Base-by-base conservation (phyloP, 2,888 invertebrate species). In the Lasioglossum pauxillum region DNA sequence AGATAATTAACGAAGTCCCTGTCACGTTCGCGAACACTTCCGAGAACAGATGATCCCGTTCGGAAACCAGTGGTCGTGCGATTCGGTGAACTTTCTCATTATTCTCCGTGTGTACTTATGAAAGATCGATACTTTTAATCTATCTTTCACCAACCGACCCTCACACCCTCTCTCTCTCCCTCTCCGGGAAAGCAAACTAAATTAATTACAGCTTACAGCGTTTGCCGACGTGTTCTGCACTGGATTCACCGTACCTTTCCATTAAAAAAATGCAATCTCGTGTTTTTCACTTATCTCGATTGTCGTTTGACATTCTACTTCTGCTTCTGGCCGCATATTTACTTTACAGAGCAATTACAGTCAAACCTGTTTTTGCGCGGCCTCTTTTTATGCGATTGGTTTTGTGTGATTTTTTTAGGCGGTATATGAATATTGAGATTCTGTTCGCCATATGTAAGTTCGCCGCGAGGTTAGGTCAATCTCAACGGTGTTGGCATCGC, bases 21-120 rank as follows among this genome's bases (percentile, higher is more conserved):
- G n/a, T 49, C 49, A 76, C 75, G 69, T 80, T 80, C 80, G 49
- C 67, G 78, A 23, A 67, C 77, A 44, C 38, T 60, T 46, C 46
- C 79, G 35, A 7, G 60, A 64, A 16, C 60, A 31, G 60, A 64
- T 64, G 60, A 64, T 64, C 60, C 60, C 27, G 60, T 64, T 64
- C 60, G 60, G 31, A 31, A 64, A 64, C 60, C 27, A 31, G 27
- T 31, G 60, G 27, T 5, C 60, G n/a, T 10, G 12, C 53, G 67
- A 71, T 78, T 71, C 78, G 46, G 35, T 46, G 76, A 77, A 41
- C 31, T 81, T 71, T 41, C 75, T 23, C 60, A 64, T 64, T 64
- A 64, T 64, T 64, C 60, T 16, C 60, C 2, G 60, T 64, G 60
- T 64, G 60, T 64, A 64, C 60, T 31, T 64, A 64, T 16, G 60